A percentile compares a stretch with the other conserved stretches of the same genome.
Evolutionary conservation across 2,113 vertebrate species (phyloP).

Genomic region (Pan troglodytes): NHGRI_mPanTro3-v2.1_pri NC_072409.2:74305501-74306000

Average conservation of each 20-base stretch:
- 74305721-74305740: background rate
- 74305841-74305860: background rate
- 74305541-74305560: background rate
- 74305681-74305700: background rate
- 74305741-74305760: conserved; percentile 4
- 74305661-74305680: background rate
- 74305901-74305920: background rate
- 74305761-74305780: background rate
- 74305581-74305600: conserved; percentile 27
- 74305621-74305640: background rate
- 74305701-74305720: background rate
- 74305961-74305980: background rate
- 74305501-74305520: background rate
- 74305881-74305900: background rate
- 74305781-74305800: background rate
- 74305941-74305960: background rate
- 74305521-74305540: conserved; percentile 1
- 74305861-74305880: background rate
- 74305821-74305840: conserved; percentile 2
- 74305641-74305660: background rate
- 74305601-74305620: conserved; percentile 21
- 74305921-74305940: conserved; percentile 37
- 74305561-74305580: background rate
- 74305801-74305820: background rate
- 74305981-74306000: conserved; percentile 6